Evolutionary conservation across 2,113 vertebrate species (phyloP), one percentile per base, ranked within the genome.

Genomic region (Sander vitreus): DNA sequence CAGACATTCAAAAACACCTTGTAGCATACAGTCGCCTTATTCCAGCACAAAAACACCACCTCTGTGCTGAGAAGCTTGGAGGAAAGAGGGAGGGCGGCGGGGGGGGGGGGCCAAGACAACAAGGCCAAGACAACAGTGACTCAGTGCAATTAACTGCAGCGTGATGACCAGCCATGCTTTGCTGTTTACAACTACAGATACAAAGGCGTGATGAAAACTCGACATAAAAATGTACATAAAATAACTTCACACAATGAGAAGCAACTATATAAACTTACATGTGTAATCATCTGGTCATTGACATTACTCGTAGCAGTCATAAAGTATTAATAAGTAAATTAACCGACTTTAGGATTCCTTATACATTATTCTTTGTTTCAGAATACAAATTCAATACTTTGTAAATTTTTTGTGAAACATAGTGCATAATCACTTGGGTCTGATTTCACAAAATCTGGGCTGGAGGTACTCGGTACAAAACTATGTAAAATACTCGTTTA

Each of bases 391-490:
- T 69, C 19, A 73, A 86, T 69, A 73, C 60, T 86, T 73, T 77
- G 73, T 66, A 88, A 45, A 76, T 84, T 62, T 66, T 25, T 54
- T 78, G 60, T 67, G 71, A 83, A 68, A 81, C 51, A 51, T 50
- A 87, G 80, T 85, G 81, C 86, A 88, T 79, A 57, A 74, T 58
- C 47, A 62, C 47, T 50, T 30, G 16, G 55, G 73, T 78, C 30
- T 54, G 43, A 82, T 63, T 78, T 84, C 81, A 87, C 72, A 90
- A 80, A 88, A 80, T 70, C 60, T 76, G 74, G 39, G 47, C 64
- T 77, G 30, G 64, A 92, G 62, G 79, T 88, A 81, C 50, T 80
- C n/a, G 25, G 85, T 92, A 94, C 87, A 94, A 93, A 94, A 94
- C 79, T 85, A 82, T 91, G 82, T 79, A 91, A 93, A 95, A 91